phyloP scores from a whole-genome alignment of 2,797 vertebrate genomes.

The Pogoniulus pusillus region DNA sequence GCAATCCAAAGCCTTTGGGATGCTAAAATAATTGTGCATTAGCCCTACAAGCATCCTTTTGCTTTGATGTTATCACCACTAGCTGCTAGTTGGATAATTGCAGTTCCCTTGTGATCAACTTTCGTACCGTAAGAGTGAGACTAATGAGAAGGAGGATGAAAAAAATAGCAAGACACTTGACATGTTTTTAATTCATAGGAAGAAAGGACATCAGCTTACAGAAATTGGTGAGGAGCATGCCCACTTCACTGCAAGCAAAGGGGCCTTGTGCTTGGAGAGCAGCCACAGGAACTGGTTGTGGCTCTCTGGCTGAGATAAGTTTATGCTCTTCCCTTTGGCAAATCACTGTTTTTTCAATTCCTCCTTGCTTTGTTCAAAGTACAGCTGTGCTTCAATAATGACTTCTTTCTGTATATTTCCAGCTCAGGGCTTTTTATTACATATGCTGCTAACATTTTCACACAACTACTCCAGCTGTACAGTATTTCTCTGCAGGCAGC shows the following conservation, averaged over 20 bases:
- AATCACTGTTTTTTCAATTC: constrained; percentile 57
- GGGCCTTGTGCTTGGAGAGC: neutral
- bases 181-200: neutral
- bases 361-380: constrained; percentile 35
- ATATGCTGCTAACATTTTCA: constrained; percentile 58
- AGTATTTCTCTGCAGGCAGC: constrained; percentile 3
- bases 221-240: neutral
- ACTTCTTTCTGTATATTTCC: constrained; percentile 49
- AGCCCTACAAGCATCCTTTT: constrained; percentile 46
- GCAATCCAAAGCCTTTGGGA: constrained; percentile 54
- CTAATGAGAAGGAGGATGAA: neutral
- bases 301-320: constrained; percentile 53
- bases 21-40: constrained; percentile 54
- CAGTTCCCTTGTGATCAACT: constrained; percentile 40
- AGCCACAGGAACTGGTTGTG: constrained; percentile 52
- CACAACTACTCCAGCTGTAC: constrained; percentile 37
- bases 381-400: constrained; percentile 62
- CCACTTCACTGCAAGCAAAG: neutral
- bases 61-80: constrained; percentile 56
- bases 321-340: constrained; percentile 51
- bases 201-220: neutral
- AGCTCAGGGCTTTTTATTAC: constrained; percentile 30
- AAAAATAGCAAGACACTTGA: neutral
- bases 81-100: constrained; percentile 50
- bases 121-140: constrained; percentile 13